A percentile compares a stretch with the other conserved stretches of the same genome.
phyloP scores from a whole-genome alignment of 2,888 invertebrate species.

The Aspidapion aeneum region DNA sequence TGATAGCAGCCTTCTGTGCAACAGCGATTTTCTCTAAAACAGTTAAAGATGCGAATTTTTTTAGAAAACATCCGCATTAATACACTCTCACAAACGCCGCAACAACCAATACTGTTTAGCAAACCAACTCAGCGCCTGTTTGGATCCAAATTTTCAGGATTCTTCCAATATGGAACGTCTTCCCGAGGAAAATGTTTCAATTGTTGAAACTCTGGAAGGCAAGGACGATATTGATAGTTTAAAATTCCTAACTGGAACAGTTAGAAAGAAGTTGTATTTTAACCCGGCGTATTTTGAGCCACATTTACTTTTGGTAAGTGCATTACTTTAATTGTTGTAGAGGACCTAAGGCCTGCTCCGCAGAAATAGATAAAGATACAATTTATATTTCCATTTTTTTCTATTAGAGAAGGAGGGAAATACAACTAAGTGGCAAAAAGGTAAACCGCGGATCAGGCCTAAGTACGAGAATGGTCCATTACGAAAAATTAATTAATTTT shows the following conservation, averaged over 20 bases:
- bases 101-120: conserved; percentile 17
- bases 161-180: conserved; percentile 64
- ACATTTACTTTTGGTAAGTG: conserved; percentile 71
- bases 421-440: too few species aligned
- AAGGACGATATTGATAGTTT: conserved; percentile 62
- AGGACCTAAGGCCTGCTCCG: too few species aligned
- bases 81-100: conserved; percentile 56
- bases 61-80: conserved; percentile 66
- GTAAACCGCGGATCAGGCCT: too few species aligned
- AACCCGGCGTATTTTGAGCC: conserved; percentile 92
- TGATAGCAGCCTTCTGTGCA: too few species aligned
- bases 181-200: conserved; percentile 82
- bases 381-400: too few species aligned
- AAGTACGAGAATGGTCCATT: too few species aligned
- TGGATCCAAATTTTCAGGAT: conserved; percentile 48
- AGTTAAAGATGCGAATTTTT: too few species aligned
- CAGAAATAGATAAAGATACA: too few species aligned
- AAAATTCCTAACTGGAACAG: conserved; percentile 63
- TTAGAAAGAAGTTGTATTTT: conserved; percentile 78
- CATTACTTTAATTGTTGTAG: too few species aligned
- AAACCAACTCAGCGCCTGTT: conserved; percentile 26
- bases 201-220: conserved; percentile 73
- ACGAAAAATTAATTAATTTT: too few species aligned
- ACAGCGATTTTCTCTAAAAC: too few species aligned
- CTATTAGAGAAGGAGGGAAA: too few species aligned